Base-by-base conservation (phyloP, 2,888 invertebrate genomes). In the Scelioninae gen. 1 region DNA sequence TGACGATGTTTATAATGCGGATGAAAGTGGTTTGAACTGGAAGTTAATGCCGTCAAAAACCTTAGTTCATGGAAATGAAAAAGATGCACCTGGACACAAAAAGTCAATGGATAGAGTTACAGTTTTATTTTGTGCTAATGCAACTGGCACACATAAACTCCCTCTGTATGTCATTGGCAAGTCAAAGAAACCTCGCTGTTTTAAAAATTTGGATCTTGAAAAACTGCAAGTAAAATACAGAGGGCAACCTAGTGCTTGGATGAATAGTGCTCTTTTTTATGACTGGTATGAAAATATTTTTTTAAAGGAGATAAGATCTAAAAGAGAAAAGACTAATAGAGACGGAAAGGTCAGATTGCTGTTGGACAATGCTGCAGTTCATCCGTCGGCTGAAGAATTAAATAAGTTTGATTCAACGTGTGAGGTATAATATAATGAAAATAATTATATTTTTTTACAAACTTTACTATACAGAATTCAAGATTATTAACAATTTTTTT, bases 51-150 rank as follows among this genome's bases (percentile, higher is more conserved):
- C 51, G 6, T 5, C 4, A 8, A 60, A 6, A 53, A 40, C 51
- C 9, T 8, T 62, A 5, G 49, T 60, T 0, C 23, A 49, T 43
- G 40, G 49, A 2, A 43, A 60, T 51, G 71, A 71, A 62, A 51
- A n/a, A 40, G 51, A 51, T 9, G 60, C 60, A 13, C 0, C 45
- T 0, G 45, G 56, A 32, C 4, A 13, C 5, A 68, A 55, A 43
- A 9, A 71, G 5, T 49, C 51, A 6, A 71, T 31, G 10, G 71
- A 71, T 23, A 13, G 71, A n/a, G 71, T 71, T 2, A 31, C 71
- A 5, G 13, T 71, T 43, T 56, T 56, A 47, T 68, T 68, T 45
- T 68, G 56, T 16, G 43, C 68, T 0, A 60, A 71, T 43, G 71
- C 71, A 13, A 71, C 51, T 0, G 60, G 60, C 5, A 51, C 71